These are phyloP conservation scores for Corythornis vintsioides DNA, from an alignment of 2,113 vertebrate genomes.

Conservation along the genomic window DNA sequence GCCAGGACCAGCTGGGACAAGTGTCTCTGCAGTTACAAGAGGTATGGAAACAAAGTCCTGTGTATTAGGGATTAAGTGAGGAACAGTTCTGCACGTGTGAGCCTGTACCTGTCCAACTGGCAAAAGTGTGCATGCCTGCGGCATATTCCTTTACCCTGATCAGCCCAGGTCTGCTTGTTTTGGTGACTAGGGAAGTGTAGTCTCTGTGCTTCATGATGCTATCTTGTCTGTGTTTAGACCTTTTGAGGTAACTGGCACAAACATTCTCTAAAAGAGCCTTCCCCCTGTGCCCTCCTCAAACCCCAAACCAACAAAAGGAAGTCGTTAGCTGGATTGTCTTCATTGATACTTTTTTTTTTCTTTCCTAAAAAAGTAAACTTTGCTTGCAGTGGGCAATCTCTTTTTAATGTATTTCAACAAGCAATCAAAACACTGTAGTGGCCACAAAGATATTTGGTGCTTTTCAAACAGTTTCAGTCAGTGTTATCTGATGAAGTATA, in stretches of 20 bases:
- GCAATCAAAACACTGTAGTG: slow-evolving; percentile 28
- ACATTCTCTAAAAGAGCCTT: background rate
- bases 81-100: background rate
- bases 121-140: background rate
- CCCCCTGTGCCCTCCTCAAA: background rate
- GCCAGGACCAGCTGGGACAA: slow-evolving; percentile 72
- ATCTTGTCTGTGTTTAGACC: background rate
- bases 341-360: background rate
- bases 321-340: background rate
- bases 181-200: background rate
- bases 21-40: slow-evolving; percentile 84
- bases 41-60: slow-evolving; percentile 69
- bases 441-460: background rate
- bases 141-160: background rate
- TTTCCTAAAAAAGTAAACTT: background rate
- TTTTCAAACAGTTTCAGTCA: slow-evolving; percentile 58
- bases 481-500: slow-evolving; percentile 8
- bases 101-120: background rate
- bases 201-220: background rate
- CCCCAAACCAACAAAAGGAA: background rate
- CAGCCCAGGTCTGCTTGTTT: background rate
- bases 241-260: background rate
- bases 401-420: slow-evolving; percentile 42
- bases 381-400: background rate
- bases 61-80: background rate